Evolutionary conservation across 2,113 vertebrate genomes (phyloP).

Genomic region (Saguinus midas): DNA sequence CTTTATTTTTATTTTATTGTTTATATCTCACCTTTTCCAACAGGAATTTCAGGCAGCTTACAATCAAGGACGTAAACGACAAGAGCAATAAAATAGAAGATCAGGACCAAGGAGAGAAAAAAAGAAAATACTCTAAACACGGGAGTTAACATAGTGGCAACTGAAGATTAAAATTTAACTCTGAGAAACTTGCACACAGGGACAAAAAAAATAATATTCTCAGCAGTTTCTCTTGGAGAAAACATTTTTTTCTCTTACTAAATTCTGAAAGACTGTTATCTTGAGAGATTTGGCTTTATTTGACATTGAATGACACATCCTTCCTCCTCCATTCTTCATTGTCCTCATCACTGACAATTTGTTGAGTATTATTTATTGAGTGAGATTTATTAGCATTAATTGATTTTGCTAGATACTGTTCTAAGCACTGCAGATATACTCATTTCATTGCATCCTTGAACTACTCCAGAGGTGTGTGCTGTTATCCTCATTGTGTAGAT

Average conservation of each 20-base stretch:
- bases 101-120: not conserved
- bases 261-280: not conserved
- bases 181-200: not conserved
- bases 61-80: constrained; percentile 36
- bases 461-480: not conserved
- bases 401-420: not conserved
- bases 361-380: not conserved
- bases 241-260: not conserved
- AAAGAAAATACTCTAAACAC: constrained; percentile 1
- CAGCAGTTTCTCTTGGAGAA: not conserved
- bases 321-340: not conserved
- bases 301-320: not conserved
- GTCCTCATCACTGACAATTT: not conserved
- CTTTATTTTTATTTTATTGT: constrained; percentile 65
- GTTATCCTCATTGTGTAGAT: not conserved
- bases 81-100: constrained; percentile 13
- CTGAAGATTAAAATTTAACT: not conserved
- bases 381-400: not conserved
- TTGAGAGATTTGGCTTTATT: not conserved
- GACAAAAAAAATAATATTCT: not conserved
- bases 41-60: constrained; percentile 54
- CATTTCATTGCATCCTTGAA: not conserved
- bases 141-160: not conserved
- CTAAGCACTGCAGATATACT: not conserved
- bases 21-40: constrained; percentile 52